phyloP scores from a whole-genome alignment of 2,888 invertebrate genomes.

The Apamea anceps region DNA sequence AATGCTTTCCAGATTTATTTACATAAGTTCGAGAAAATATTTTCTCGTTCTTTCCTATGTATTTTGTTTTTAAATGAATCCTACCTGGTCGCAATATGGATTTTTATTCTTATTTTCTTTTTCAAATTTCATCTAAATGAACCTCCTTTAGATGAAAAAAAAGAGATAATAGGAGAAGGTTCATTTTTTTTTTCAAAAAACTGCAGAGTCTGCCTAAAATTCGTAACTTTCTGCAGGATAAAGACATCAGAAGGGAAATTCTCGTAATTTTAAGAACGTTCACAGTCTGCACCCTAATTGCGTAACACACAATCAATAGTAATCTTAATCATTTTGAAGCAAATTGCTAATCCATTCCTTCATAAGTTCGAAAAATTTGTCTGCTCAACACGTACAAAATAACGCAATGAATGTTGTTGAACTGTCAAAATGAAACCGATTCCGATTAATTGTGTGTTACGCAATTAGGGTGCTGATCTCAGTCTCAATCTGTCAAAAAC shows the following conservation, averaged over 20 bases:
- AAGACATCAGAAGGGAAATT: not conserved
- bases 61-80: not conserved
- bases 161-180: not conserved
- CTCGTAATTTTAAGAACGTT: too few relatives aligned
- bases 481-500: not conserved
- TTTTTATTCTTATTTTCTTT: not conserved
- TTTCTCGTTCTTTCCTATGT: not conserved
- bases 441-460: too few relatives aligned
- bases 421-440: too few relatives aligned
- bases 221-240: not conserved
- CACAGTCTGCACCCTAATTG: too few relatives aligned
- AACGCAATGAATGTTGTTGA: too few relatives aligned
- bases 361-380: too few relatives aligned
- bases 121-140: not conserved
- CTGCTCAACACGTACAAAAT: too few relatives aligned
- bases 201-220: not conserved
- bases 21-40: not conserved
- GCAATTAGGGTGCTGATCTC: too few relatives aligned
- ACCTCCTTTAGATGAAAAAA: too few relatives aligned
- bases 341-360: too few relatives aligned
- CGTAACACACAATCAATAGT: too few relatives aligned
- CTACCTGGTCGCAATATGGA: not conserved
- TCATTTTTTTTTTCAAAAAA: not conserved
- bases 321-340: too few relatives aligned
- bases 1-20: not conserved